phyloP scores from a whole-genome alignment of 2,113 vertebrate species.

The Catharus bicknelli region DNA sequence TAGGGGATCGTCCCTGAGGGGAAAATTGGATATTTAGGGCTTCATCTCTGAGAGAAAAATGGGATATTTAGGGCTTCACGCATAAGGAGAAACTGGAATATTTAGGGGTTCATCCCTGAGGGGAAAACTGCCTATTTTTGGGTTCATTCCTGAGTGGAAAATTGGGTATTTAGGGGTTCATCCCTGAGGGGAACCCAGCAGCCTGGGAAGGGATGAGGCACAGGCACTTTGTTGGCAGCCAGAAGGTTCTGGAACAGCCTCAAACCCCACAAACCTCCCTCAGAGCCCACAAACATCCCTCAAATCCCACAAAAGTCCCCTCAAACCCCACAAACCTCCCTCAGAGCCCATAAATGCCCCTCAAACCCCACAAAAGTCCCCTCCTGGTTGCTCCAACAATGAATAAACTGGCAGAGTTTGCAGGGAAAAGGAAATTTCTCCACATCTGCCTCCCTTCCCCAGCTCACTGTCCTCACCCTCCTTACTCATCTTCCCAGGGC shows the following conservation, averaged over 20 bases:
- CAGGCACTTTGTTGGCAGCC: background rate
- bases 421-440: background rate
- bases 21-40: no score
- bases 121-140: no score
- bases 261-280: background rate
- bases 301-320: background rate
- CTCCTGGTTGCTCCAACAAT: background rate
- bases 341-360: accelerated
- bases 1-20: no score
- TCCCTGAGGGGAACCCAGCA: background rate
- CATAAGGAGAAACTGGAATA: no score
- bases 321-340: background rate
- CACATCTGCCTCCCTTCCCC: background rate
- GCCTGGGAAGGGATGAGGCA: background rate
- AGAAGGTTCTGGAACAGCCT: background rate
- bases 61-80: no score
- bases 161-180: background rate
- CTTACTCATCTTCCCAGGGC: background rate
- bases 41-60: no score
- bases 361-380: background rate
- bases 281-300: accelerated
- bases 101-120: no score
- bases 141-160: no score
- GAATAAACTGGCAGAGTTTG: no score
- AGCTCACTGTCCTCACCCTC: background rate